These are phyloP conservation scores for Pao palembangensis DNA, from an alignment of 2,113 vertebrate species.

Conservation along the genomic window DNA sequence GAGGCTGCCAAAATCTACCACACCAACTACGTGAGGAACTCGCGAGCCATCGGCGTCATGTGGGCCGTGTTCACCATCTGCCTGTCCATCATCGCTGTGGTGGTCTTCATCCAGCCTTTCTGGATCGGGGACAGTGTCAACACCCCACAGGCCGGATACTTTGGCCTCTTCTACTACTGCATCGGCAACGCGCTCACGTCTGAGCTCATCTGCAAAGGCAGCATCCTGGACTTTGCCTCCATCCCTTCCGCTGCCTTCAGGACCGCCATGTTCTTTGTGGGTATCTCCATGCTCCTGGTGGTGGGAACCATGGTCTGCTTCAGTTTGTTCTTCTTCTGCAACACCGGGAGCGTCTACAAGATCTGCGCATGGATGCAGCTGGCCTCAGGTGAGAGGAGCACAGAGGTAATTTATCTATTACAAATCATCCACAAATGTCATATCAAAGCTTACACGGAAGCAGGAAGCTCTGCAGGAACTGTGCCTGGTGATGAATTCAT, in stretches of 20 bases:
- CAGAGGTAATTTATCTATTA: too few species aligned
- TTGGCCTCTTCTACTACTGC: constrained; percentile 95
- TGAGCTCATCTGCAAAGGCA: constrained; percentile 91
- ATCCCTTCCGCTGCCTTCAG: constrained; percentile 94
- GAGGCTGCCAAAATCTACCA: constrained; percentile 97
- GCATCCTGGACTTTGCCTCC: constrained; percentile 85
- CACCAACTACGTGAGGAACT: constrained; percentile 94
- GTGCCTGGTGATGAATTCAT: constrained; percentile 10
- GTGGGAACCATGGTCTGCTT: constrained; percentile 89
- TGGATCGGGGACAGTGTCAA: constrained; percentile 97
- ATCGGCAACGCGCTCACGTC: constrained; percentile 93
- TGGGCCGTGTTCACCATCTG: constrained; percentile 96
- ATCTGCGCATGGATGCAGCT: constrained; percentile 97
- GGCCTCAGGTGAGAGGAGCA: constrained; percentile 78
- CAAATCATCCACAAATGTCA: background rate
- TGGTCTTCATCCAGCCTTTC: constrained; percentile 95
- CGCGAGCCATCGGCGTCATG: constrained; percentile 89
- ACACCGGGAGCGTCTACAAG: constrained; percentile 88
- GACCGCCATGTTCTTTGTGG: constrained; percentile 94
- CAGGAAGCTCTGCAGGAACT: too few species aligned
- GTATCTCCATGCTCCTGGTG: constrained; percentile 86
- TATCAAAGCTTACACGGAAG: too few species aligned
- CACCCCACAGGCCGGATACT: constrained; percentile 93
- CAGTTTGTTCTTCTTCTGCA: constrained; percentile 93
- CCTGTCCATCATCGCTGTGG: constrained; percentile 88